Conservation (phyloP, 2,797 vertebrate species). For the Bradypus variegatus region DNA sequence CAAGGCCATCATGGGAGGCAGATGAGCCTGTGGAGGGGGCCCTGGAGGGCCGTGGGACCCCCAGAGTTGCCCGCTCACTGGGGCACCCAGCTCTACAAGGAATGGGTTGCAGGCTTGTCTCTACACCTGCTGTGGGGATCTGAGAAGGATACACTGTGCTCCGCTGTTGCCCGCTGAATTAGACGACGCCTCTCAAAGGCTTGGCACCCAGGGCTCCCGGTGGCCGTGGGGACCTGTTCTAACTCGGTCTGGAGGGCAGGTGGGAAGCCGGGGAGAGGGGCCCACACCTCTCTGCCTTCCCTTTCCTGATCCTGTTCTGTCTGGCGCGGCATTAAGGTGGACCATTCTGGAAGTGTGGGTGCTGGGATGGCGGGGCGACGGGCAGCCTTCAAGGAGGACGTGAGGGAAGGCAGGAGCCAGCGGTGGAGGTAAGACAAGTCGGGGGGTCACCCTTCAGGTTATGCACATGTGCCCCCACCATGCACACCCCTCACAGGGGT, state of each 20-base stretch:
- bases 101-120: background rate
- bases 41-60: fast-evolving
- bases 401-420: background rate
- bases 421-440: background rate
- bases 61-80: background rate
- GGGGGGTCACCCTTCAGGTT: background rate
- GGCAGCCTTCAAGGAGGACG: background rate
- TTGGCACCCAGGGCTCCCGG: background rate
- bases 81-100: fast-evolving
- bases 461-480: too few relatives aligned
- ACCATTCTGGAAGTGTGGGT: background rate
- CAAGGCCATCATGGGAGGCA: background rate
- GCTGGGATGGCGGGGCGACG: background rate
- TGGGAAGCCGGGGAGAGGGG: background rate
- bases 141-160: fast-evolving
- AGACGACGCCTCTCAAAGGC: fast-evolving
- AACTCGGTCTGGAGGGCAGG: fast-evolving
- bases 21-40: background rate
- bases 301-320: background rate
- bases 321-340: background rate
- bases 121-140: background rate
- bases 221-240: background rate
- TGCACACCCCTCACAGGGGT: fast-evolving
- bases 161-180: background rate
- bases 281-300: background rate